A percentile compares a stretch with the other conserved stretches of the same genome.
Conservation (phyloP, 2,113 vertebrate genomes). For the Catagonus wagneri region DNA sequence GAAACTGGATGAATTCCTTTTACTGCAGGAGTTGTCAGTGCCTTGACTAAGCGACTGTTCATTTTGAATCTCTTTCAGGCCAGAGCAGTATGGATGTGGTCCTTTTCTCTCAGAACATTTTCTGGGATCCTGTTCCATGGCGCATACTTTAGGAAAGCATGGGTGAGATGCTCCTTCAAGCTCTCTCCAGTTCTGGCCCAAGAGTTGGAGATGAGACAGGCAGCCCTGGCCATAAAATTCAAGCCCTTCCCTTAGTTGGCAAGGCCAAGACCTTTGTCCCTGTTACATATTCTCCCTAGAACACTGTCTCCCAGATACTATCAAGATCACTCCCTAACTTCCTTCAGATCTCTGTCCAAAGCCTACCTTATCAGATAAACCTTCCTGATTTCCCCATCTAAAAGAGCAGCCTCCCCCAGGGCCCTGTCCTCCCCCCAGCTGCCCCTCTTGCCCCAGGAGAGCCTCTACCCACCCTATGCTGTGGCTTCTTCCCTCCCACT, state of each 20-base stretch:
- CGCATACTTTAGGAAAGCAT: not conserved
- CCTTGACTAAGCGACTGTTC: not conserved
- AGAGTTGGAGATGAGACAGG: not conserved
- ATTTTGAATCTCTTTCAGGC: not conserved
- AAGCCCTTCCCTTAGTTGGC: not conserved
- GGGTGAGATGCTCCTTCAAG: not conserved
- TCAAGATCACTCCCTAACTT: not conserved
- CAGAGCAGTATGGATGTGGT: not conserved
- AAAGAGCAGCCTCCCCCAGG: not conserved
- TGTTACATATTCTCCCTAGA: not conserved
- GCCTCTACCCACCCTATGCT: not conserved
- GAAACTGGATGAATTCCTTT: not conserved
- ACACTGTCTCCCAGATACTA: not conserved
- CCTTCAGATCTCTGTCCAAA: slow-evolving; percentile 40
- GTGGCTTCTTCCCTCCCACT: too few relatives aligned
- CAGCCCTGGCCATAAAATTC: not conserved
- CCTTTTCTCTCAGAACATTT: not conserved
- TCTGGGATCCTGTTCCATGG: not conserved
- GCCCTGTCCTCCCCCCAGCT: not conserved
- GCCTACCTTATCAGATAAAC: not conserved
- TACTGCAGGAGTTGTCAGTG: not conserved
- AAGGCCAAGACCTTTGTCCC: slow-evolving; percentile 38
- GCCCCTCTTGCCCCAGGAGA: not conserved
- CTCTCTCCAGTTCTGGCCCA: not conserved
- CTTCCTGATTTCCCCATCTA: not conserved